Evolutionary conservation across 2,113 vertebrate species (phyloP).

Genomic region (Plecturocebus donacophilus): DNA sequence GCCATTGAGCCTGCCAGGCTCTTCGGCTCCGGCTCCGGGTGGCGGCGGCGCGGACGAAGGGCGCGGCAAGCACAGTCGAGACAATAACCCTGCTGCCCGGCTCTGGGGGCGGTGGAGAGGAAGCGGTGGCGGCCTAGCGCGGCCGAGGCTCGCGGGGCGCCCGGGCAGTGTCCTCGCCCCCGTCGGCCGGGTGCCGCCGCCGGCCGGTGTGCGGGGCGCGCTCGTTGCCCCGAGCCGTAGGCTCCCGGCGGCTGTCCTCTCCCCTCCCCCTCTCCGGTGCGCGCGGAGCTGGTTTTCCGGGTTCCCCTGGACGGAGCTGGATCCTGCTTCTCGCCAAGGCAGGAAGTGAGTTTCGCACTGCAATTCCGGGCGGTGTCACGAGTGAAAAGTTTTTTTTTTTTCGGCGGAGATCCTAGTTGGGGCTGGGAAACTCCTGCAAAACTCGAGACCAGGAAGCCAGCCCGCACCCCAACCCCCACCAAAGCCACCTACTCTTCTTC

Average conservation of each 20-base stretch:
- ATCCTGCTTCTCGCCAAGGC: constrained; percentile 54
- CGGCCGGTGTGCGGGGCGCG: constrained; percentile 29
- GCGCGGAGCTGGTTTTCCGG: constrained; percentile 71
- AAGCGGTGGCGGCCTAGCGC: constrained; percentile 62
- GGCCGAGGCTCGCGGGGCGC: neutral
- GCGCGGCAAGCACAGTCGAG: constrained; percentile 70
- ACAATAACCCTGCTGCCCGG: constrained; percentile 69
- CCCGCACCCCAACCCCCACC: constrained; percentile 44
- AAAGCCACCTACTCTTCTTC: neutral
- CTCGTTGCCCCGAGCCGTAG: neutral
- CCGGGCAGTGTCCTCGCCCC: neutral
- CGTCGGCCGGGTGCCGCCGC: neutral
- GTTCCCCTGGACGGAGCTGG: constrained; percentile 66
- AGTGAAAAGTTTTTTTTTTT: constrained; percentile 68
- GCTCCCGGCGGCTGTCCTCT: neutral
- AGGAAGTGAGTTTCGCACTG: constrained; percentile 79
- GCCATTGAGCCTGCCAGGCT: constrained; percentile 43
- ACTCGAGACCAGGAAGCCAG: constrained; percentile 57
- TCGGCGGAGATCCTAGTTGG: constrained; percentile 58
- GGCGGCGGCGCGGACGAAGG: constrained; percentile 57
- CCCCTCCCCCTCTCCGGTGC: neutral
- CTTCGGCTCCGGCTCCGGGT: neutral
- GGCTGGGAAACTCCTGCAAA: constrained; percentile 70
- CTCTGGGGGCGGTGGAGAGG: constrained; percentile 29
- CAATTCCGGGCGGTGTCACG: constrained; percentile 78